Conservation (phyloP, 1,140 invertebrate genomes). For the Drosophila triauraria region DNA sequence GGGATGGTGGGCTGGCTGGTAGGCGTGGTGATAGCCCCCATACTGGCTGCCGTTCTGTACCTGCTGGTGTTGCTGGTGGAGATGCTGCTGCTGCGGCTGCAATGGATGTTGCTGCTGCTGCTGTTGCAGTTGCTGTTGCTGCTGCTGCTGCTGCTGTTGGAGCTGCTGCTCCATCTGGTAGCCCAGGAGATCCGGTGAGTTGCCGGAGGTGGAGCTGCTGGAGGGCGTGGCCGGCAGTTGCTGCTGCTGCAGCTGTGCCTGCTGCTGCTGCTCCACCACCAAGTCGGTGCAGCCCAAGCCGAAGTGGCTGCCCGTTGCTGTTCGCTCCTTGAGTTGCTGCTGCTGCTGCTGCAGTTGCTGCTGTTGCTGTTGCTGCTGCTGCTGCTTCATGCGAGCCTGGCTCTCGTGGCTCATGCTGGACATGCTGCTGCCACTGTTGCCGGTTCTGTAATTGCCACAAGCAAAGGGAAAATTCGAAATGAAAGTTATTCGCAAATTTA, state of each 20-base stretch:
- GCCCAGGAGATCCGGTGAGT: constrained; percentile 69
- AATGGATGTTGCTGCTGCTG: constrained; percentile 30
- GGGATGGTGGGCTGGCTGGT: constrained; percentile 58
- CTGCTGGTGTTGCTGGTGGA: constrained; percentile 57
- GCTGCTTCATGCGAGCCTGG: constrained; percentile 82
- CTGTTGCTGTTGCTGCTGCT: constrained; percentile 71
- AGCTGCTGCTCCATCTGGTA: constrained; percentile 68
- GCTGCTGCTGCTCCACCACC: constrained; percentile 62
- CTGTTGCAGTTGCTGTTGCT: constrained; percentile 43
- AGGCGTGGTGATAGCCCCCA: constrained; percentile 54
- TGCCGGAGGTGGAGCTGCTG: constrained; percentile 72
- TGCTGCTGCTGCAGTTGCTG: constrained; percentile 66
- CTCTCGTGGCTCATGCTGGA: constrained; percentile 82
- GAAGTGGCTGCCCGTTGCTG: constrained; percentile 35
- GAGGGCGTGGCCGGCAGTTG: constrained; percentile 68
- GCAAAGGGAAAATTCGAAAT: background rate
- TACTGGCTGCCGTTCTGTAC: constrained; percentile 35
- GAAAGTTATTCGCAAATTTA: no score
- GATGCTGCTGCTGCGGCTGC: constrained; percentile 49
- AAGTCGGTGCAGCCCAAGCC: constrained; percentile 57
- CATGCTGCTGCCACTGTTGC: constrained; percentile 59
- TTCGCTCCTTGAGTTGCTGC: constrained; percentile 59
- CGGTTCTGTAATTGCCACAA: constrained; percentile 55
- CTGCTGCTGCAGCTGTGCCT: constrained; percentile 33
- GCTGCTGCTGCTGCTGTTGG: constrained; percentile 58